Conservation (phyloP, 2,113 vertebrate species). For the Bos taurus region DNA sequence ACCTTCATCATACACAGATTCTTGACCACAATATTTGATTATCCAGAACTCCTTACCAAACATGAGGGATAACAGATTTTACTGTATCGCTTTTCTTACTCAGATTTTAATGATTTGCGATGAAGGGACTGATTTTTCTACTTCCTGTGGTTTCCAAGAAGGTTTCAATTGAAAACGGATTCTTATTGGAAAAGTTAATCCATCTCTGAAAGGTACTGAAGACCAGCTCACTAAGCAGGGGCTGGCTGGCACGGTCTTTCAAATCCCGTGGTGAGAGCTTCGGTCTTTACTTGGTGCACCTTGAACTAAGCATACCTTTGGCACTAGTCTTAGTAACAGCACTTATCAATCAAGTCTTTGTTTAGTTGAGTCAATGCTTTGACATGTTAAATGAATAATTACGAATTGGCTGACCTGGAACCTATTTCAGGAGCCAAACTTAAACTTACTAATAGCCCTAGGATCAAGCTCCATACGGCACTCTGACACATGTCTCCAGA, state of each 20-base stretch:
- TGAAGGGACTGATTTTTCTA: not conserved
- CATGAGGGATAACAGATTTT: not conserved
- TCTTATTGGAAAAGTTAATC: slow-evolving; percentile 10
- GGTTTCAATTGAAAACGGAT: not conserved
- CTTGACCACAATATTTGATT: not conserved
- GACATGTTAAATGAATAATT: slow-evolving; percentile 14
- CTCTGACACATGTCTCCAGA: not conserved
- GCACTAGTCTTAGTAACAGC: not conserved
- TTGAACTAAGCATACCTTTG: not conserved
- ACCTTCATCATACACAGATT: not conserved
- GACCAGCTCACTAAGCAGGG: not conserved
- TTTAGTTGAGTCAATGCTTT: not conserved
- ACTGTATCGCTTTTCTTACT: not conserved
- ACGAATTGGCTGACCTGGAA: not conserved
- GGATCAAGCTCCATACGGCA: not conserved
- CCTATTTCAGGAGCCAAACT: slow-evolving; percentile 25
- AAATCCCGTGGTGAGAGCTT: not conserved
- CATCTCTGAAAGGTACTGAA: not conserved
- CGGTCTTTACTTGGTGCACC: not conserved
- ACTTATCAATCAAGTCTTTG: slow-evolving; percentile 33
- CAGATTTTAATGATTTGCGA: not conserved
- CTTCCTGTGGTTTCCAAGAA: not conserved
- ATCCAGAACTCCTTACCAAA: not conserved
- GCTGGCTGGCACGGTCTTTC: not conserved
- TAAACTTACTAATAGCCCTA: slow-evolving; percentile 20